Evolutionary conservation across 2,113 vertebrate species (phyloP).

Genomic region (Albula glossodonta): DNA sequence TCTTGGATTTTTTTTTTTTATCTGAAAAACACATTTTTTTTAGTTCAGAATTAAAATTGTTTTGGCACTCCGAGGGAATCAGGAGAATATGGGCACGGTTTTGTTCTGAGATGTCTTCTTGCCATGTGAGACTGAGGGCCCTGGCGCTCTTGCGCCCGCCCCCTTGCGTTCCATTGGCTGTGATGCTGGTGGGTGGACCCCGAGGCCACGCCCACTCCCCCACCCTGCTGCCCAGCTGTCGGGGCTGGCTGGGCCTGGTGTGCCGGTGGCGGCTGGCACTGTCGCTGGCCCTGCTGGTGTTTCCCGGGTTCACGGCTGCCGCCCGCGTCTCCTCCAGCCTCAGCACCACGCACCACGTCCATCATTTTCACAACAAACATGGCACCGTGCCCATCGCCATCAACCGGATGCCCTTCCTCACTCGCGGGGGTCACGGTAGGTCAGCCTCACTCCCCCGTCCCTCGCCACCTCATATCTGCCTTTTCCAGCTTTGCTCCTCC

Average conservation of each 20-base stretch:
- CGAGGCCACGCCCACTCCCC: conserved; percentile 10
- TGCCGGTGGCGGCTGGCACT: conserved; percentile 68
- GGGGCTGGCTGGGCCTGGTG: conserved; percentile 63
- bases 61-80: conserved; percentile 19
- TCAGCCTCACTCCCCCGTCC: conserved; percentile 25
- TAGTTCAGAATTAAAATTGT: background rate
- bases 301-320: conserved; percentile 72
- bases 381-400: conserved; percentile 90
- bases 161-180: conserved; percentile 58
- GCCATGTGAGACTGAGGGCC: conserved; percentile 55
- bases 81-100: conserved; percentile 51
- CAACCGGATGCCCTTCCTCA: conserved; percentile 93
- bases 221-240: conserved; percentile 48
- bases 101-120: conserved; percentile 68
- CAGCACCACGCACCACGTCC: conserved; percentile 93
- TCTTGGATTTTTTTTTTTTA: background rate
- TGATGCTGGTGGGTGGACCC: conserved; percentile 55
- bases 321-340: conserved; percentile 91
- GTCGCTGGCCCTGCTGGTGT: conserved; percentile 65
- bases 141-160: conserved; percentile 46
- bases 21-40: background rate
- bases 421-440: conserved; percentile 91
- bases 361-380: conserved; percentile 94
- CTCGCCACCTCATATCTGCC: background rate
- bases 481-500: background rate